These are phyloP conservation scores for Diabrotica virgifera DNA, from an alignment of 1,140 invertebrate genomes.

Conservation along the genomic window DNA sequence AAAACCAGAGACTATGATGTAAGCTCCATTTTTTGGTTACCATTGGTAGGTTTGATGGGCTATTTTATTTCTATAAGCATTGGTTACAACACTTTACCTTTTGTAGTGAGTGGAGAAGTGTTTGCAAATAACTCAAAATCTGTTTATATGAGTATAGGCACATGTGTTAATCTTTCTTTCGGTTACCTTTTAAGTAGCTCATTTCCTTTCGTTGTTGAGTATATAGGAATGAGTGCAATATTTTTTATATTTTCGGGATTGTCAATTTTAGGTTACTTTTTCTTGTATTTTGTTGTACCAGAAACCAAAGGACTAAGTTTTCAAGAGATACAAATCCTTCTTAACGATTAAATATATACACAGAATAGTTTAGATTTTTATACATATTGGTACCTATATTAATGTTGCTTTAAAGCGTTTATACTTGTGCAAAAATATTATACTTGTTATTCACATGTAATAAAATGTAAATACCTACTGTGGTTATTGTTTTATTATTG, in stretches of 20 bases:
- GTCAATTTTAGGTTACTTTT: slow-evolving; percentile 56
- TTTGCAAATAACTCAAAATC: slow-evolving; percentile 73
- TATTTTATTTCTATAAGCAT: slow-evolving; percentile 36
- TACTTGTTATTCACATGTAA: too few relatives aligned
- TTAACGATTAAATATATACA: too few relatives aligned
- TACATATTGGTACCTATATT: too few relatives aligned
- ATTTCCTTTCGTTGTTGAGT: slow-evolving; percentile 59
- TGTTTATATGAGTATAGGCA: slow-evolving; percentile 67
- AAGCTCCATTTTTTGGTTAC: slow-evolving; percentile 34
- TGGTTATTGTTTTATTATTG: too few relatives aligned
- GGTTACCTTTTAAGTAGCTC: slow-evolving; percentile 76
- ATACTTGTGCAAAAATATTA: too few relatives aligned
- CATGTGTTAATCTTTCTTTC: slow-evolving; percentile 70
- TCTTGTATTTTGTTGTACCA: slow-evolving; percentile 52
- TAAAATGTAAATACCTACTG: too few relatives aligned
- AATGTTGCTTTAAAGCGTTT: too few relatives aligned
- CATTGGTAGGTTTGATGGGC: slow-evolving; percentile 32
- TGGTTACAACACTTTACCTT: slow-evolving; percentile 77
- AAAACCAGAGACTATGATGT: slow-evolving; percentile 17
- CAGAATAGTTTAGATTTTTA: too few relatives aligned
- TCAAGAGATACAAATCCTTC: slow-evolving; percentile 26
- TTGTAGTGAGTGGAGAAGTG: slow-evolving; percentile 79
- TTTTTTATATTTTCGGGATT: slow-evolving; percentile 77
- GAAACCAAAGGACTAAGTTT: slow-evolving; percentile 35
- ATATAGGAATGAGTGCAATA: slow-evolving; percentile 64